These are phyloP conservation scores for Brotula barbata DNA, from an alignment of 2,797 vertebrate species.

Conservation along the genomic window DNA sequence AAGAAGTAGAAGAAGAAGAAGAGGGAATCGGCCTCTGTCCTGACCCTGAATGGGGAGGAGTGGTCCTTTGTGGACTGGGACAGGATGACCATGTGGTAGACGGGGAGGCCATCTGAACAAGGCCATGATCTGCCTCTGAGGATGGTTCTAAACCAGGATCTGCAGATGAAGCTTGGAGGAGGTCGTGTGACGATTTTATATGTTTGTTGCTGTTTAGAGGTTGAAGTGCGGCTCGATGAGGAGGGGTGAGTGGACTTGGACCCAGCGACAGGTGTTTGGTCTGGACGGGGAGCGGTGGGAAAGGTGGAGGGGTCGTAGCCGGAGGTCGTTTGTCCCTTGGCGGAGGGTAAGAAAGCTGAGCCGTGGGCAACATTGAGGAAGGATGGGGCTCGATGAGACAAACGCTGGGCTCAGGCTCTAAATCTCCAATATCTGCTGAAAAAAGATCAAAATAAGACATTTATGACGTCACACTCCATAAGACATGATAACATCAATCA, in stretches of 20 bases:
- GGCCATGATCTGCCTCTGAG: constrained; percentile 16
- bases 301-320: neutral
- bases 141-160: constrained; percentile 9
- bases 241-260: neutral
- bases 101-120: constrained; percentile 18
- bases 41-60: constrained; percentile 40
- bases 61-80: constrained; percentile 45
- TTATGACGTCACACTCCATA: no score
- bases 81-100: constrained; percentile 57
- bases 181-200: neutral
- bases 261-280: constrained; percentile 6
- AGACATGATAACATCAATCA: no score
- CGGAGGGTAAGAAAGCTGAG: constrained; percentile 10
- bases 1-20: constrained; percentile 69
- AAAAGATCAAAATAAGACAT: constrained; percentile 9
- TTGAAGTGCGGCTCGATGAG: neutral
- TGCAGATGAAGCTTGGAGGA: neutral
- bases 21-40: constrained; percentile 57
- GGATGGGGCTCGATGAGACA: constrained; percentile 3
- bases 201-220: constrained; percentile 6
- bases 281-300: neutral
- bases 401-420: constrained; percentile 18
- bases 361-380: constrained; percentile 18
- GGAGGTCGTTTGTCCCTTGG: constrained; percentile 3
- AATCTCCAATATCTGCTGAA: constrained; percentile 40